Percentiles rank a stretch among this genome's conserved stretches.
Evolutionary conservation across 2,888 invertebrate species (phyloP).

Genomic region (Odiellus spinosus): DNA sequence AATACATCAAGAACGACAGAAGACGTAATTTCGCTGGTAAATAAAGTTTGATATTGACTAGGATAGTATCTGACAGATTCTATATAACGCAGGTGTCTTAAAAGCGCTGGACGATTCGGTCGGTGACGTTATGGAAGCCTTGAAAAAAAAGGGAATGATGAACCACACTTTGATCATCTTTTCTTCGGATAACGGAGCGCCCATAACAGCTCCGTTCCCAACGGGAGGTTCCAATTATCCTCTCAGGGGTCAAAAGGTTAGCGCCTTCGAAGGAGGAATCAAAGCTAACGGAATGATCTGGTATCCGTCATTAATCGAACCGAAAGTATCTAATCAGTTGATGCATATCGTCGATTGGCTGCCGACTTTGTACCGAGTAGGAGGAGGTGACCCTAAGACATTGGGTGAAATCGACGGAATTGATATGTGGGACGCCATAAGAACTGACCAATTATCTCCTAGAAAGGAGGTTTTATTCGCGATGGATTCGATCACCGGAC

Average conservation of each 20-base stretch:
- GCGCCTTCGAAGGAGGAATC: constrained; percentile 84
- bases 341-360: constrained; percentile 78
- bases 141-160: constrained; percentile 49
- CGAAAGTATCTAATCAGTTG: constrained; percentile 21
- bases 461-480: constrained; percentile 60
- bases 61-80: too few species aligned
- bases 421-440: constrained; percentile 56
- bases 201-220: constrained; percentile 43
- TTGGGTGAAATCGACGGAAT: constrained; percentile 36
- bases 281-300: constrained; percentile 62
- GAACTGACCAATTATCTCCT: constrained; percentile 32
- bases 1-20: too few species aligned
- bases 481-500: constrained; percentile 50
- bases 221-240: constrained; percentile 45
- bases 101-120: constrained; percentile 68
- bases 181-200: constrained; percentile 73
- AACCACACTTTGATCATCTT: constrained; percentile 69
- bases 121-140: constrained; percentile 52
- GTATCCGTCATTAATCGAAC: constrained; percentile 46
- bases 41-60: too few species aligned
- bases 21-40: too few species aligned
- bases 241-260: constrained; percentile 32
- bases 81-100: constrained; percentile 60
- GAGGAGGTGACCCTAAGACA: constrained; percentile 23
- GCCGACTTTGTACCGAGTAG: constrained; percentile 60